These are phyloP conservation scores for Conger conger DNA, from an alignment of 2,113 vertebrate genomes.

Conservation along the genomic window DNA sequence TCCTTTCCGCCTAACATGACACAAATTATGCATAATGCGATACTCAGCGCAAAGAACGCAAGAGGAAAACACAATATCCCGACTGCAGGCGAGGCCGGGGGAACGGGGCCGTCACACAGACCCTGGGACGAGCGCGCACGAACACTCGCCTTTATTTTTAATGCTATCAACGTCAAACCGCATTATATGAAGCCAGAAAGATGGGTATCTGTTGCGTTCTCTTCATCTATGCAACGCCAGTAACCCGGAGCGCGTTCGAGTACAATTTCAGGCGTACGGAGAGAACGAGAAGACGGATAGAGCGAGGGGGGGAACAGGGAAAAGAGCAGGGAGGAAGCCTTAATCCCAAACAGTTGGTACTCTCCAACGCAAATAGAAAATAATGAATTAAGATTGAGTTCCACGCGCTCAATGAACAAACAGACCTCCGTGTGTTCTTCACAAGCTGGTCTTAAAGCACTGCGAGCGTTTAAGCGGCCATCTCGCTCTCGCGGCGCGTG, in stretches of 20 bases:
- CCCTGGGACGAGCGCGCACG: background rate
- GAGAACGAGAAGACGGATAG: background rate
- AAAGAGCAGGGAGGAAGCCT: background rate
- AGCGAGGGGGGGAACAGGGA: background rate
- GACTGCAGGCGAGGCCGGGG: background rate
- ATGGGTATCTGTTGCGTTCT: background rate
- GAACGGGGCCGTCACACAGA: background rate
- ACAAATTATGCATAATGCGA: background rate
- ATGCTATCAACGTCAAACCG: background rate
- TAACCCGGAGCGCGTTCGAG: background rate
- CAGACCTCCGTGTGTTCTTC: background rate
- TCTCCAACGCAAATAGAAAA: background rate
- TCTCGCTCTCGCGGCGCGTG: background rate
- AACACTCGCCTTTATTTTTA: background rate
- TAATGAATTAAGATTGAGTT: background rate
- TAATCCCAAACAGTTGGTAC: background rate
- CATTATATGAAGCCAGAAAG: conserved; percentile 4
- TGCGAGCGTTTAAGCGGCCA: background rate
- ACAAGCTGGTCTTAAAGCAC: background rate
- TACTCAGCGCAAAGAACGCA: background rate
- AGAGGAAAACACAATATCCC: background rate
- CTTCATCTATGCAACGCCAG: conserved; percentile 5
- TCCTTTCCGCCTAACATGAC: background rate
- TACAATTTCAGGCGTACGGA: background rate
- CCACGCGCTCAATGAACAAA: background rate